These are phyloP conservation scores for Pardalotus punctatus DNA, from an alignment of 2,113 vertebrate species.

Conservation along the genomic window DNA sequence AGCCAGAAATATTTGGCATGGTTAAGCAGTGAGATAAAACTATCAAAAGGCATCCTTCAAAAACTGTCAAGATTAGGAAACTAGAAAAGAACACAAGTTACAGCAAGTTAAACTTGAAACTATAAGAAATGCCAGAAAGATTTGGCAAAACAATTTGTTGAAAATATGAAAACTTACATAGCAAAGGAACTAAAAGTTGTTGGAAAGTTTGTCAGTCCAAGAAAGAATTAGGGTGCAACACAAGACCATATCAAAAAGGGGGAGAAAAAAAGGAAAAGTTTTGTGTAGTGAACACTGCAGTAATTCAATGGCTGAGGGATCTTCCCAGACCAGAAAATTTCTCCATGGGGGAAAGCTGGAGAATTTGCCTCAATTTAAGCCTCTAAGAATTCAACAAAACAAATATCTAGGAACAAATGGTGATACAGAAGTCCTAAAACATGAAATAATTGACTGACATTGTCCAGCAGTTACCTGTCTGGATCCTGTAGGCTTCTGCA, in stretches of 20 bases:
- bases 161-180: not conserved
- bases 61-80: conserved; percentile 4
- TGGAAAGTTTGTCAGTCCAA: not conserved
- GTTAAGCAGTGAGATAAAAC: conserved; percentile 12
- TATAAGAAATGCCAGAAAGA: not conserved
- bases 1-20: conserved; percentile 17
- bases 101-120: conserved; percentile 6
- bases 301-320: not conserved
- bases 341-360: not conserved
- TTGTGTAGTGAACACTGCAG: no score
- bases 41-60: conserved; percentile 13
- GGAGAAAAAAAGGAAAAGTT: fast-evolving
- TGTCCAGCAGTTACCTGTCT: not conserved
- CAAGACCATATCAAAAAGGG: not conserved
- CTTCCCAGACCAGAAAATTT: not conserved
- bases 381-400: not conserved
- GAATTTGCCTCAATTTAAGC: not conserved
- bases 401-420: not conserved
- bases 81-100: not conserved
- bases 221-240: not conserved
- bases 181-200: not conserved
- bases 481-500: not conserved
- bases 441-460: not conserved
- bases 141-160: not conserved
- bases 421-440: not conserved